A percentile compares a stretch with the other conserved stretches of the same genome.
These are phyloP conservation scores for Watsonalla cultraria DNA, from an alignment of 2,888 invertebrate species.

Conservation along the genomic window DNA sequence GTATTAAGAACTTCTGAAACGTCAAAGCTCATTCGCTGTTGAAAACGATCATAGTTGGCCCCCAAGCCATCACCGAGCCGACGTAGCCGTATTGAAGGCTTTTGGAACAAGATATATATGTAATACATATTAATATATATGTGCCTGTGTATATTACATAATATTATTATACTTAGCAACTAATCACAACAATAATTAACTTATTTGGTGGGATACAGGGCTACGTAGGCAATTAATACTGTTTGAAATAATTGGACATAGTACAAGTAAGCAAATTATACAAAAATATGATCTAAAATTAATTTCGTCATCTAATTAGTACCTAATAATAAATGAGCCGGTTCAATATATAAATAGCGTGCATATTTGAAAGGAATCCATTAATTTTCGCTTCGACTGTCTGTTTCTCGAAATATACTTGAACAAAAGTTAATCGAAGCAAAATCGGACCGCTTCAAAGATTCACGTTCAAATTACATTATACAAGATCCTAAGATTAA, in stretches of 20 bases:
- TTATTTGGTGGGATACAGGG: slow-evolving; percentile 20
- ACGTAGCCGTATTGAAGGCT: slow-evolving; percentile 72
- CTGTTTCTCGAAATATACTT: slow-evolving; percentile 5
- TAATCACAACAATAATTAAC: slow-evolving; percentile 67
- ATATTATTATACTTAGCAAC: slow-evolving; percentile 60
- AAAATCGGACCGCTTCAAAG: slow-evolving; percentile 24
- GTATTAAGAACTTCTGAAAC: too few relatives aligned
- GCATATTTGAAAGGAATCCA: too few relatives aligned
- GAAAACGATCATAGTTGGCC: too few relatives aligned
- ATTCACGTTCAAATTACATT: slow-evolving; percentile 20
- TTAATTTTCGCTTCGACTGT: slow-evolving; percentile 25
- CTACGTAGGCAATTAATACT: neutral
- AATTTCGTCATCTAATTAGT: too few relatives aligned
- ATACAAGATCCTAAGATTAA: slow-evolving; percentile 25
- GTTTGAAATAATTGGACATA: too few relatives aligned
- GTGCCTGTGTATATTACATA: slow-evolving; percentile 29
- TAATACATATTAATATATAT: neutral
- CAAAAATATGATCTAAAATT: too few relatives aligned
- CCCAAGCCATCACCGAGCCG: slow-evolving; percentile 17
- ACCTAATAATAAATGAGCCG: too few relatives aligned
- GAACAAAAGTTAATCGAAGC: slow-evolving; percentile 10
- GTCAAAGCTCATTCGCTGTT: too few relatives aligned
- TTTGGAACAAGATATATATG: slow-evolving; percentile 34
- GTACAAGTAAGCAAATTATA: too few relatives aligned
- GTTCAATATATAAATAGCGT: too few relatives aligned